Conservation (phyloP, 2,888 invertebrate species). For the Philopedon plagiatum region DNA sequence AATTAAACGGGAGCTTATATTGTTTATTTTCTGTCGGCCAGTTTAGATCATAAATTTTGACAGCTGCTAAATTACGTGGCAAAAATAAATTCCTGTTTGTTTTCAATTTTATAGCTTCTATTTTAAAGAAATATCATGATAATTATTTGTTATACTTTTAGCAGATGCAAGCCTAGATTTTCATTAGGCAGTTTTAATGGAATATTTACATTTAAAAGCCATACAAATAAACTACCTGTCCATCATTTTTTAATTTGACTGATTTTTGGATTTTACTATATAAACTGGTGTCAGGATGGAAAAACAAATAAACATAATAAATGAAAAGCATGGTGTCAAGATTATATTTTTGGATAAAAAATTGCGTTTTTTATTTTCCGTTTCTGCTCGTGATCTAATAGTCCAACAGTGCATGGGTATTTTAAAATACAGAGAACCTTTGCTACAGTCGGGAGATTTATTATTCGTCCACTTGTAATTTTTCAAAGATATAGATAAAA, state of each 20-base stretch:
- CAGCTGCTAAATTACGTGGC: background rate
- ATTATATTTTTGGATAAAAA: background rate
- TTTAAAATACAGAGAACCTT: too few species aligned
- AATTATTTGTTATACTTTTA: slow-evolving; percentile 12
- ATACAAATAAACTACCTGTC: slow-evolving; percentile 31
- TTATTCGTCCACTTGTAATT: too few species aligned
- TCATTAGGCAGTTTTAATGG: slow-evolving; percentile 14
- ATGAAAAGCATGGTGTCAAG: background rate
- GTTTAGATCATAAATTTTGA: slow-evolving; percentile 1
- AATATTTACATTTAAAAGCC: slow-evolving; percentile 15
- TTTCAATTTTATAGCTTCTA: background rate
- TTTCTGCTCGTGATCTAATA: background rate
- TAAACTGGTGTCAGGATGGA: slow-evolving; percentile 17
- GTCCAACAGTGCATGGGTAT: too few species aligned
- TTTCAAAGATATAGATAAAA: too few species aligned
- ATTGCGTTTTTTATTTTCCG: background rate
- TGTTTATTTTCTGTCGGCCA: slow-evolving; percentile 4
- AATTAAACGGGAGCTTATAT: background rate
- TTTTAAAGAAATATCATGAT: slow-evolving; percentile 2
- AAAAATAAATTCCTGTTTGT: slow-evolving; percentile 1
- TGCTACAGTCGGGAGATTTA: too few species aligned
- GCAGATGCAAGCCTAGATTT: slow-evolving; percentile 27
- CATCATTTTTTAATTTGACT: slow-evolving; percentile 25
- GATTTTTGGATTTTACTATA: slow-evolving; percentile 20
- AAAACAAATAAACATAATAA: slow-evolving; percentile 18